A percentile compares a stretch with the other conserved stretches of the same genome.
Conservation (phyloP, 2,113 vertebrate genomes). For the Sphaerodactylus townsendi region DNA sequence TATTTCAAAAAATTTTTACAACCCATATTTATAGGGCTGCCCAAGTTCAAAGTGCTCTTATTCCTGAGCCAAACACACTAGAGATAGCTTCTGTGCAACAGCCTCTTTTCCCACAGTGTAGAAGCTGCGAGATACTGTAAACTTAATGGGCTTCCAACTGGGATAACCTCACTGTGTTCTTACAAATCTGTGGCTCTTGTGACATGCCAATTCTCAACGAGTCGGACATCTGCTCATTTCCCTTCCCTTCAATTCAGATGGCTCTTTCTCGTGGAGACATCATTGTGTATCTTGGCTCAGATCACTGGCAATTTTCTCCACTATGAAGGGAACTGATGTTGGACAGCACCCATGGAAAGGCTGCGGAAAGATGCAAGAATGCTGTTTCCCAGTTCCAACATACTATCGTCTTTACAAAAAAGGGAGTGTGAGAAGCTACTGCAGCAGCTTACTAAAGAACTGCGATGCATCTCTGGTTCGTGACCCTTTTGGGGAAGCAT, state of each 20-base stretch:
- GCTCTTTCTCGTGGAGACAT: conserved; percentile 19
- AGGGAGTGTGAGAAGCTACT: not conserved
- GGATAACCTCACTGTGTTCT: conserved; percentile 26
- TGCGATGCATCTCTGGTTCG: not conserved
- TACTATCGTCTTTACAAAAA: conserved; percentile 2
- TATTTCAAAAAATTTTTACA: not conserved
- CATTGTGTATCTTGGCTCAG: not conserved
- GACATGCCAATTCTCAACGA: conserved; percentile 25
- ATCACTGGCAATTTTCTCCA: conserved; percentile 7
- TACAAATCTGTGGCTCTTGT: conserved; percentile 1
- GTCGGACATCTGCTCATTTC: conserved; percentile 15
- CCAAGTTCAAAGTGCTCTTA: conserved; percentile 27
- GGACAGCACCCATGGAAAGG: not conserved
- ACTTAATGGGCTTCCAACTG: conserved; percentile 29
- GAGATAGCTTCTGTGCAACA: not conserved
- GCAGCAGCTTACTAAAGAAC: not conserved
- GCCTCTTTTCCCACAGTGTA: not conserved
- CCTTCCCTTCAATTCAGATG: not conserved
- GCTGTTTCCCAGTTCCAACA: conserved; percentile 36
- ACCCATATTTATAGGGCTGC: not conserved
- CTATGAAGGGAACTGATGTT: not conserved
- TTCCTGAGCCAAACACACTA: not conserved
- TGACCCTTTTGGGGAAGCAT: not conserved
- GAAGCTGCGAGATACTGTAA: conserved; percentile 8
- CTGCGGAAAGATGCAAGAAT: not conserved